phyloP scores from a whole-genome alignment of 2,113 vertebrate genomes.

The Galemys pyrenaicus region DNA sequence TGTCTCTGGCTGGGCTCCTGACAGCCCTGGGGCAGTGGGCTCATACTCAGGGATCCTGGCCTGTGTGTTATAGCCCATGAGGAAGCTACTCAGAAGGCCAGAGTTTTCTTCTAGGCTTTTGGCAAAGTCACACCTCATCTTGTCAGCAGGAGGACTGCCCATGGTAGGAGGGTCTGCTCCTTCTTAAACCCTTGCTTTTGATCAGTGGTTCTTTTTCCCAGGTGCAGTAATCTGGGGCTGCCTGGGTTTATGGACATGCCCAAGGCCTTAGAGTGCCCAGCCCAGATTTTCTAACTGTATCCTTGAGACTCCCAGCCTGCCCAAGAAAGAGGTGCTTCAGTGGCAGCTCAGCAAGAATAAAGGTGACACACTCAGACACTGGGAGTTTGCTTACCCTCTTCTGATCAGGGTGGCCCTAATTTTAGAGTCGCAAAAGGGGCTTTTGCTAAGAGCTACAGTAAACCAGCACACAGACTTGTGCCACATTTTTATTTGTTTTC shows the following conservation, averaged over 20 bases:
- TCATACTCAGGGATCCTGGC: background rate
- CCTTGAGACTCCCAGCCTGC: background rate
- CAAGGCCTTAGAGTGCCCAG: too few relatives aligned
- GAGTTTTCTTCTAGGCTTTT: background rate
- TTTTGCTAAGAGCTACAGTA: background rate
- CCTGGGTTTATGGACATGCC: background rate
- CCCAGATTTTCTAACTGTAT: background rate
- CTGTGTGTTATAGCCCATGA: background rate
- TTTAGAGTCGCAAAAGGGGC: background rate
- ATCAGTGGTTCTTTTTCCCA: accelerated
- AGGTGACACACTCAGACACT: background rate
- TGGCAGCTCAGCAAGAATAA: accelerated
- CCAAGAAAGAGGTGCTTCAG: background rate
- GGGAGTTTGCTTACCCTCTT: background rate
- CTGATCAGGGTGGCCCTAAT: background rate
- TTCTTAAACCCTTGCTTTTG: background rate
- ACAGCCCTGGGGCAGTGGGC: too few relatives aligned
- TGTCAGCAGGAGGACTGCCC: background rate
- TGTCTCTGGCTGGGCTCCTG: background rate
- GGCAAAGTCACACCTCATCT: background rate
- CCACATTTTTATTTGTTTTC: background rate
- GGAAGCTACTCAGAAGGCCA: background rate
- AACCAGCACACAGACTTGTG: background rate
- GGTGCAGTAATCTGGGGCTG: accelerated
- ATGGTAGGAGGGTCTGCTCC: background rate